These are phyloP conservation scores for Melopsittacus undulatus DNA, from an alignment of 2,797 vertebrate species.

Conservation along the genomic window DNA sequence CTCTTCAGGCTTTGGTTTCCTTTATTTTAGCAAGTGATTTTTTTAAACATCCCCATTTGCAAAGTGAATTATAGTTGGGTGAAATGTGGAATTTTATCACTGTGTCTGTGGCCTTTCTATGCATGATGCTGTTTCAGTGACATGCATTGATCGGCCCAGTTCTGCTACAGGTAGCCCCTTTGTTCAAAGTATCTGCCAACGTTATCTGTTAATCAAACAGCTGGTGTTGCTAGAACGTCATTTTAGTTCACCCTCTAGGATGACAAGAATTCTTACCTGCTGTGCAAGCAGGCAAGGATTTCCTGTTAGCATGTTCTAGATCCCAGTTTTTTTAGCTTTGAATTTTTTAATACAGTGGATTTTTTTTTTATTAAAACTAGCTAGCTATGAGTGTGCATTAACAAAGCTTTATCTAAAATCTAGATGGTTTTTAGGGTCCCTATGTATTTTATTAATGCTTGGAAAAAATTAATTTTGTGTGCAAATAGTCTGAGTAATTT, in stretches of 20 bases:
- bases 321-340: not conserved
- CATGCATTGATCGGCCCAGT: not conserved
- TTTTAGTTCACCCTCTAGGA: not conserved
- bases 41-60: not conserved
- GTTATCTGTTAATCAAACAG: not conserved
- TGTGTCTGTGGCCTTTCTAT: not conserved
- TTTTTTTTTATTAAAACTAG: constrained; percentile 1
- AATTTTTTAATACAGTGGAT: not conserved
- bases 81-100: not conserved
- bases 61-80: not conserved
- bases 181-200: not conserved
- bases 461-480: not conserved
- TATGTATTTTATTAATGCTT: constrained; percentile 6
- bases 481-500: constrained; percentile 45
- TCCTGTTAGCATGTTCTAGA: not conserved
- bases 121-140: not conserved
- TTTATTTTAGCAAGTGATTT: not conserved
- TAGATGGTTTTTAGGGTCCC: not conserved
- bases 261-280: not conserved
- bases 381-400: not conserved
- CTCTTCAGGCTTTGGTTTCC: not conserved
- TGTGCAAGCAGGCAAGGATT: not conserved
- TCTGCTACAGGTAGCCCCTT: not conserved
- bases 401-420: not conserved
- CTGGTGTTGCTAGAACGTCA: not conserved